Base-by-base conservation (phyloP, 1,140 invertebrate genomes). In the Zaprionus tsacasi region DNA sequence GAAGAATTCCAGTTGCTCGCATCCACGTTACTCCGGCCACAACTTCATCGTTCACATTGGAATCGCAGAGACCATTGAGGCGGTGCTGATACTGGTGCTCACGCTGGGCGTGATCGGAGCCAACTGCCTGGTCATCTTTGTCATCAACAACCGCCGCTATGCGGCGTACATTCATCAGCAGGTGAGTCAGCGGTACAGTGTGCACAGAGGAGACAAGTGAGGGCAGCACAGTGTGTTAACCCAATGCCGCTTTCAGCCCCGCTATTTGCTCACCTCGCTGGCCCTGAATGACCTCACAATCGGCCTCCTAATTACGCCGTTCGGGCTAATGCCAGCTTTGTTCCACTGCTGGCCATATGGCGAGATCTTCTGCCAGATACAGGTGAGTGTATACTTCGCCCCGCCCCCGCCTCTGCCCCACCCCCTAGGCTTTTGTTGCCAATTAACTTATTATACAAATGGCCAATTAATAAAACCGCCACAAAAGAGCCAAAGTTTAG, bases 331-430 rank as follows among this genome's bases (percentile, higher is more conserved):
- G 75, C 96, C 96, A 12, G 96, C 96, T 27, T 93, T 97, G 57
- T 96, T 96, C 83, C 95, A 96, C 87, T 97, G 96, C 89, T 97
- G 96, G 96, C 96, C 96, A n/a, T 97, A 96, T 91, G 96, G 96
- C 48, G 96, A 97, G 93, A 95, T 97, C 81, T 95, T 97, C 91
- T 97, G 96, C 93, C 96, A 97, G 93, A 97, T 97, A 92, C 96
- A 97, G 96, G 96, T 97, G 93, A 93, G 91, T 75, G 6, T n/a
- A 25, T n/a, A n/a, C n/a, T n/a, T n/a, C n/a, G n/a, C n/a, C n/a
- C n/a, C n/a, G 10, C 15, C 13, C 2, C 13, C 40, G 15, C 36
- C 11, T 13, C 30, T 13, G 6, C 30, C 33, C 10, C 52, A 12
- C 17, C 8, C 6, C 17, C 30, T 8, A 35, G 63, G 59, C 35